Conservation (phyloP, 2,888 invertebrate species). For the Exocentrus adspersus region DNA sequence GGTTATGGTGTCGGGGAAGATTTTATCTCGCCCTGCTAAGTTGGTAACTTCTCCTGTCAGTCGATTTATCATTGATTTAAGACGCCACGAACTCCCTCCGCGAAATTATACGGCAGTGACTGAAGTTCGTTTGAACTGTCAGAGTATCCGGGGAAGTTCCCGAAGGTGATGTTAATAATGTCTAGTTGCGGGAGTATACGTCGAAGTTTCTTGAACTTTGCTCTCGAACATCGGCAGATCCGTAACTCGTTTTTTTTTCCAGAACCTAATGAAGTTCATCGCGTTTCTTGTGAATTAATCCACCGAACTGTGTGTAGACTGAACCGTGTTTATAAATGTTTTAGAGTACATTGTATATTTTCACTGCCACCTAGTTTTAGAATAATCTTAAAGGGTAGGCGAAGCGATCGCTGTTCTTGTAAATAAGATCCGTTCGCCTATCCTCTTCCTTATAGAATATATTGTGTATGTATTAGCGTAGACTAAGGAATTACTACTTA, state of each 20-base stretch:
- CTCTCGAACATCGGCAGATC: background rate
- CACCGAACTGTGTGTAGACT: constrained; percentile 32
- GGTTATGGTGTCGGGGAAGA: background rate
- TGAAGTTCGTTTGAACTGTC: background rate
- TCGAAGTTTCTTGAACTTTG: background rate
- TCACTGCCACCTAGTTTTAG: constrained; percentile 38
- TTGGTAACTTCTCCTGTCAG: too few relatives aligned
- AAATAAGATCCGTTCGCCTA: constrained; percentile 4
- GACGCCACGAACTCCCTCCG: background rate
- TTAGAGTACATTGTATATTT: constrained; percentile 40
- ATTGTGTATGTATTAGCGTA: background rate
- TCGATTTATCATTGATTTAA: background rate
- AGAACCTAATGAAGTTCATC: too few relatives aligned
- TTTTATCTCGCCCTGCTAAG: too few relatives aligned
- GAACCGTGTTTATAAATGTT: constrained; percentile 38
- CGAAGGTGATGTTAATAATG: background rate
- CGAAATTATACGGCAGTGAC: background rate
- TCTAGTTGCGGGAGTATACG: background rate
- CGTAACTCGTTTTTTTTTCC: background rate
- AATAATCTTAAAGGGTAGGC: constrained; percentile 21
- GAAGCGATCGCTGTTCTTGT: too few relatives aligned
- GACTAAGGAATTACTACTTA: background rate
- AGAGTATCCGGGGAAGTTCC: background rate
- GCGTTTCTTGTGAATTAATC: constrained; percentile 10
- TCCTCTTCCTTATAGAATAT: constrained; percentile 2